Base-by-base conservation (phyloP, 2,888 invertebrate genomes). In the Orthosia cruda region DNA sequence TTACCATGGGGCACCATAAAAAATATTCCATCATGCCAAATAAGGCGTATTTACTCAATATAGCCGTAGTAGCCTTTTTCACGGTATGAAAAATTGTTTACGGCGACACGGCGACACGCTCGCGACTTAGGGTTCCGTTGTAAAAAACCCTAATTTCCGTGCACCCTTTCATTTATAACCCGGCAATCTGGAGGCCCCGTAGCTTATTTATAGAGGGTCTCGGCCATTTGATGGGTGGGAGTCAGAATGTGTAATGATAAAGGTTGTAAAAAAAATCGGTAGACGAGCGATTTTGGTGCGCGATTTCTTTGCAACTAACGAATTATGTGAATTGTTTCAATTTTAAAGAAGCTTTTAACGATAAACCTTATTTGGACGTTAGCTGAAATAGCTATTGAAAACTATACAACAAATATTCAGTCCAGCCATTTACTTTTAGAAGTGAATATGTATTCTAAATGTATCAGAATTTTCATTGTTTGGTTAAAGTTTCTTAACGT, bases 61-160 rank as follows among this genome's bases (percentile, higher is more conserved):
- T 89, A 90, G 89, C 91, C 87, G 90, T 92, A 90, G 66, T 88
- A 89, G 90, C 92, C 89, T 89, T 94, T 93, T 93, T 92, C 93
- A 93, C 91, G 87, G 93, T 91, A 95, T 95, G 95, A 96, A 95
- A 96, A 96, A 95, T 96, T 95, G 94, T 95, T 96, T 95, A 95
- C 93, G 91, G 92, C 87, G 87, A 87, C n/a, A n/a, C 88, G 81
- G 90, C 91, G 92, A 92, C 92, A 93, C 92, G 92, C 90, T 90
- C 88, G 86, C 90, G 89, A 90, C 89, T 90, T 91, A 91, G 90
- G 93, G 92, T 92, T 92, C 92, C 94, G 95, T 92, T 92, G 93
- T 96, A 96, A 96, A 96, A 96, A 96, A 95, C 96, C 96, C 95
- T 96, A 96, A 96, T 96, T 96, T 96, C 96, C 95, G 79, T 95